Evolutionary conservation across 2,888 invertebrate genomes (phyloP), one percentile per base, ranked within the genome.

Genomic region (Pollenia labialis): DNA sequence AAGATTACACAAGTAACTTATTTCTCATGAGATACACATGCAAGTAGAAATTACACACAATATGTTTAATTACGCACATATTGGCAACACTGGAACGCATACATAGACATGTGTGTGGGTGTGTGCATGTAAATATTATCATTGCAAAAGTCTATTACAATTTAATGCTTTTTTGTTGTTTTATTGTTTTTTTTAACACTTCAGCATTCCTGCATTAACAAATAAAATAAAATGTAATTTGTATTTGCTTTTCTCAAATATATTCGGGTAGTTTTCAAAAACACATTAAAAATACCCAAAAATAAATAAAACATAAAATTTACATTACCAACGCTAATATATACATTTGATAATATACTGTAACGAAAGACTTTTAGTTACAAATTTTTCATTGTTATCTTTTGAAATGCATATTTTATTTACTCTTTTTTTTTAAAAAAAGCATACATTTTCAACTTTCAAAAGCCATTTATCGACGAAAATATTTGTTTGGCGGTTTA

Each of bases 151-250:
- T 50, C 9, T 69, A 52, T 69, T 16, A 52, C 50, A 69, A 1
- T 18, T 1, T 52, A 69, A 69, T 69, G 68, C 52, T 52, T 40
- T 69, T 69, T 56, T 74, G 54, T 56, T 56, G 44, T 23, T 42
- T 62, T 72, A 48, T 71, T 64, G 66, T 77, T 72, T 64, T 32
- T 50, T 66, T 68, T 62, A 72, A 66, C 83, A 72, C 69, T 79
- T 84, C 16, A 64, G 71, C 64, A 46, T 84, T 66, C 74, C 16
- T 80, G 80, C 62, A 52, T 84, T 72, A 60, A 56, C 72, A 72
- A 68, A 81, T 48, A 58, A 46, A 44, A 42, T 46, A 23, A 66
- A 74, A 66, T 83, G 66, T 42, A 72, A 77, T 71, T 72, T 76
- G 10, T 66, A 69, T 83, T 83, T 72, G 56, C 64, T 80, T 80